Evolutionary conservation across 2,888 invertebrate species (phyloP).

Genomic region (Nemotelus nigrinus): DNA sequence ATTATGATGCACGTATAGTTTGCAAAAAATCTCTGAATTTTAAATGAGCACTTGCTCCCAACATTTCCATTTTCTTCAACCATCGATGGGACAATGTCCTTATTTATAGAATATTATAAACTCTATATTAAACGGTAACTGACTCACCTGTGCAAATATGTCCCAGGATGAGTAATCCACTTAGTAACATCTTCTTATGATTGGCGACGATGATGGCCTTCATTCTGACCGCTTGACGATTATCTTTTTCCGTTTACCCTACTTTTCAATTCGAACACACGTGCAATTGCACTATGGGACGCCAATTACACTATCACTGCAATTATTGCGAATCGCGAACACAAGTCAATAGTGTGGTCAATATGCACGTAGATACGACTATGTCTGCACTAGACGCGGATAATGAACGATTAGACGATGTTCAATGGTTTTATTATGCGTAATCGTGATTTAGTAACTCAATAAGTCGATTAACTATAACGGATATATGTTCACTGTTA

Average conservation of each 20-base stretch:
- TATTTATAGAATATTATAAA: too few species aligned
- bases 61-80: too few species aligned
- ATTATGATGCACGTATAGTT: too few species aligned
- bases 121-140: too few species aligned
- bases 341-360: constrained; percentile 6
- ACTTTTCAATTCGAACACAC: constrained; percentile 34
- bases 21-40: too few species aligned
- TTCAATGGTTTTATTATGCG: too few species aligned
- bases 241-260: constrained; percentile 27
- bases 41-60: too few species aligned
- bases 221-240: constrained; percentile 6
- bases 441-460: too few species aligned
- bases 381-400: not conserved
- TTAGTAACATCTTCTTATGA: constrained; percentile 19
- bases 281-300: constrained; percentile 9
- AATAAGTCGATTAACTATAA: not conserved
- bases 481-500: constrained; percentile 5
- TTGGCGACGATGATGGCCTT: constrained; percentile 13
- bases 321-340: constrained; percentile 9
- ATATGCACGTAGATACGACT: not conserved
- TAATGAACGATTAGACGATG: too few species aligned
- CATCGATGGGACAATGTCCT: too few species aligned
- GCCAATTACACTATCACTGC: constrained; percentile 11
- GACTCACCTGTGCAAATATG: constrained; percentile 31
- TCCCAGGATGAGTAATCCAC: constrained; percentile 41